Evolutionary conservation across 2,888 invertebrate genomes (phyloP).

Genomic region (Periphyllus acericola): DNA sequence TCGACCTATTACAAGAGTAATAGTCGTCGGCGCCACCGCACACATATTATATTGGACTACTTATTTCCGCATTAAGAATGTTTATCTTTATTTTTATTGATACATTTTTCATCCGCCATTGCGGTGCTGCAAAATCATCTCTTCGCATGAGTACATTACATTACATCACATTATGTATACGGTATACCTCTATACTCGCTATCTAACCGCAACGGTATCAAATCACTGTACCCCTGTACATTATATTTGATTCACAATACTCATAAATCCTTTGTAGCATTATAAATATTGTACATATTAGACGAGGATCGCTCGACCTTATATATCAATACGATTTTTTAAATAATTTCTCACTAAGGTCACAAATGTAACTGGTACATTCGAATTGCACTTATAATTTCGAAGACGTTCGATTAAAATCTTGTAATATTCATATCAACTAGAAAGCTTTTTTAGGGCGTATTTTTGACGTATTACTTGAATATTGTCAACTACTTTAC

Average conservation of each 20-base stretch:
- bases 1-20: background rate
- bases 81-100: background rate
- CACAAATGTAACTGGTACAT: background rate
- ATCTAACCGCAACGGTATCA: background rate
- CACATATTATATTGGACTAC: background rate
- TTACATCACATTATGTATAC: too few species aligned
- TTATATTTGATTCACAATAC: background rate
- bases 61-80: constrained; percentile 11
- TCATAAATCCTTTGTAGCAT: background rate
- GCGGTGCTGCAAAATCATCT: background rate
- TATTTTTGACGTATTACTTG: too few species aligned
- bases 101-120: background rate
- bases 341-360: background rate
- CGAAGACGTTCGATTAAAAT: too few species aligned
- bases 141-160: background rate
- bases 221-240: background rate
- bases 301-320: background rate
- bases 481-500: too few species aligned
- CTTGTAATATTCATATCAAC: too few species aligned
- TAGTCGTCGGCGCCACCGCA: background rate
- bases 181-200: background rate
- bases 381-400: background rate
- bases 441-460: too few species aligned
- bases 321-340: background rate
- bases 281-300: background rate